Evolutionary conservation across 2,797 vertebrate species (phyloP).

Genomic region (Fistularia tabacaria): DNA sequence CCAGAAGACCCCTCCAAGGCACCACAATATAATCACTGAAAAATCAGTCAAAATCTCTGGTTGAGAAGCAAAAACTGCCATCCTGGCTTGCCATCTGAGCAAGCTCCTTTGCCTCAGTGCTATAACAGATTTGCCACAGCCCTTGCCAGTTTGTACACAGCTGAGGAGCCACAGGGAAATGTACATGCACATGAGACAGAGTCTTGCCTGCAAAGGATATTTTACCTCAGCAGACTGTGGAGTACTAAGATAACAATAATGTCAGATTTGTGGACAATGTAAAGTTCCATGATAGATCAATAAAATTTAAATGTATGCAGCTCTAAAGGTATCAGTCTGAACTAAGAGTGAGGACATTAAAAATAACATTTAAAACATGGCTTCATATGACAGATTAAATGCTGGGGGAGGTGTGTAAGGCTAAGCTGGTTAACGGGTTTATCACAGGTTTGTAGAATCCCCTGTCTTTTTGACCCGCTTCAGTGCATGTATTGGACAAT

Average conservation of each 20-base stretch:
- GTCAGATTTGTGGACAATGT: not conserved
- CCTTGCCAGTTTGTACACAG: too few relatives aligned
- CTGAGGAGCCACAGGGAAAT: too few relatives aligned
- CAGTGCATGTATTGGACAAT: conserved; percentile 45
- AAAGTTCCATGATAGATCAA: too few relatives aligned
- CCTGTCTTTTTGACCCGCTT: conserved; percentile 49
- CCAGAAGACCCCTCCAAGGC: too few relatives aligned
- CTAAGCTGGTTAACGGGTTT: conserved; percentile 59
- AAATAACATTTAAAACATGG: conserved; percentile 11
- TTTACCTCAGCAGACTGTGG: not conserved
- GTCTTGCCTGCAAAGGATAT: too few relatives aligned
- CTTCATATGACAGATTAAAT: conserved; percentile 40
- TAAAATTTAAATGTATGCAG: not conserved
- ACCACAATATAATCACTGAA: too few relatives aligned
- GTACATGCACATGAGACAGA: too few relatives aligned
- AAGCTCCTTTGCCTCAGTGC: too few relatives aligned
- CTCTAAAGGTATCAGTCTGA: conserved; percentile 1
- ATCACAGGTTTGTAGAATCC: conserved; percentile 49
- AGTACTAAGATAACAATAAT: not conserved
- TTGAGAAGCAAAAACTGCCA: too few relatives aligned
- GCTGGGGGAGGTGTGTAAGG: conserved; percentile 29
- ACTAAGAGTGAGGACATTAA: conserved; percentile 19
- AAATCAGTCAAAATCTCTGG: too few relatives aligned
- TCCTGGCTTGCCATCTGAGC: too few relatives aligned
- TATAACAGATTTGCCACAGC: too few relatives aligned